phyloP scores from a whole-genome alignment of 1,140 invertebrate genomes.

The Lasaia peninsularis region DNA sequence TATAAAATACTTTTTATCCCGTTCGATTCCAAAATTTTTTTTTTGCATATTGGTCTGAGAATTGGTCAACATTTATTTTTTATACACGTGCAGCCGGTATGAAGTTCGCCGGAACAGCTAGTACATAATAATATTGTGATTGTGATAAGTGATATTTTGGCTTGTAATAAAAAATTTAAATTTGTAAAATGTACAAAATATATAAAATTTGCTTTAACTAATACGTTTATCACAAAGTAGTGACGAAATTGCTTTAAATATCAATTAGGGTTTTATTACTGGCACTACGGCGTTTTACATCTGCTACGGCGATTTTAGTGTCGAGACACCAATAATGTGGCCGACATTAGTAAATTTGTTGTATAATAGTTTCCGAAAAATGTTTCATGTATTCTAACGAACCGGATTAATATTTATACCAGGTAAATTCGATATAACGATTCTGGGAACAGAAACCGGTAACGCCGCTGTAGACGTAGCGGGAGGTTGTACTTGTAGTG shows the following conservation, averaged over 20 bases:
- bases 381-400: constrained; percentile 23
- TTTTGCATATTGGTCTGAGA: too few species aligned
- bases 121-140: too few species aligned
- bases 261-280: constrained; percentile 3
- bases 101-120: too few species aligned
- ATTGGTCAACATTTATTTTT: too few species aligned
- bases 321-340: constrained; percentile 7
- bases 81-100: too few species aligned
- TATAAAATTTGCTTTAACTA: too few species aligned
- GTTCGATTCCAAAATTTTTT: too few species aligned
- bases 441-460: constrained; percentile 23
- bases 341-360: constrained; percentile 16
- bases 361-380: constrained; percentile 25
- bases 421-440: constrained; percentile 12
- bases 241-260: background rate
- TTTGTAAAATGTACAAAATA: too few species aligned
- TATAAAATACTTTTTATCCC: too few species aligned
- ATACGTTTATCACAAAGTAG: too few species aligned
- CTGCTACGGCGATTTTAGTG: background rate
- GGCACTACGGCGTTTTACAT: background rate
- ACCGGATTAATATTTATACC: constrained; percentile 21
- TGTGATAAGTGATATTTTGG: too few species aligned
- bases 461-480: constrained; percentile 3
- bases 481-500: background rate
- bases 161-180: too few species aligned